phyloP scores from a whole-genome alignment of 2,888 invertebrate species.

The Shargacucullia verbasci region DNA sequence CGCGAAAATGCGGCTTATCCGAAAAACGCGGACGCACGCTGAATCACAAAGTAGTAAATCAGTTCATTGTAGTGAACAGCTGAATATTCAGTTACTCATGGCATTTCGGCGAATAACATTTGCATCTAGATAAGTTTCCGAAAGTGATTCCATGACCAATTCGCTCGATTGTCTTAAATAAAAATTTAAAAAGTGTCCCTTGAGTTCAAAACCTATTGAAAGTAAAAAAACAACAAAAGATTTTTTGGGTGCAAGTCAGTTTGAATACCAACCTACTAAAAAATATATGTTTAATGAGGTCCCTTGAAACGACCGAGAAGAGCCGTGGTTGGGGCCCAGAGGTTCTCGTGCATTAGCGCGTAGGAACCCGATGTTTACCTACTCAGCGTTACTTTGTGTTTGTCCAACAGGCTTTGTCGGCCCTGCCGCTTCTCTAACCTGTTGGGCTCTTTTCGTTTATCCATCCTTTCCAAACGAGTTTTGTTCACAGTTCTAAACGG shows the following conservation, averaged over 20 bases:
- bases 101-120: conserved; percentile 71
- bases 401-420: conserved; percentile 76
- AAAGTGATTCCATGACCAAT: conserved; percentile 60
- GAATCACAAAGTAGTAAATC: conserved; percentile 84
- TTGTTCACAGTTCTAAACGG: conserved; percentile 47
- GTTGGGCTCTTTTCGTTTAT: conserved; percentile 68
- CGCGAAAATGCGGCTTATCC: conserved; percentile 72
- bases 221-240: conserved; percentile 10
- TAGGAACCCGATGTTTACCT: conserved; percentile 76
- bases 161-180: conserved; percentile 26
- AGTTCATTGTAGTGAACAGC: conserved; percentile 79
- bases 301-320: conserved; percentile 40
- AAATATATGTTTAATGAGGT: conserved; percentile 54
- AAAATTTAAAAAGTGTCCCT: conserved; percentile 9
- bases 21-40: conserved; percentile 77
- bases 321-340: conserved; percentile 56
- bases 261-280: conserved; percentile 20
- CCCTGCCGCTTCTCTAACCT: conserved; percentile 70
- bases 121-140: conserved; percentile 67
- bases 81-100: conserved; percentile 76
- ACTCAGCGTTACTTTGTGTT: conserved; percentile 76
- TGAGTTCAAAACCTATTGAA: conserved; percentile 11
- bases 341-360: conserved; percentile 78
- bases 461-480: conserved; percentile 60
- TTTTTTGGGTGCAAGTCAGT: conserved; percentile 12